These are phyloP conservation scores for Eledona agricola DNA, from an alignment of 2,888 invertebrate species.

Conservation along the genomic window DNA sequence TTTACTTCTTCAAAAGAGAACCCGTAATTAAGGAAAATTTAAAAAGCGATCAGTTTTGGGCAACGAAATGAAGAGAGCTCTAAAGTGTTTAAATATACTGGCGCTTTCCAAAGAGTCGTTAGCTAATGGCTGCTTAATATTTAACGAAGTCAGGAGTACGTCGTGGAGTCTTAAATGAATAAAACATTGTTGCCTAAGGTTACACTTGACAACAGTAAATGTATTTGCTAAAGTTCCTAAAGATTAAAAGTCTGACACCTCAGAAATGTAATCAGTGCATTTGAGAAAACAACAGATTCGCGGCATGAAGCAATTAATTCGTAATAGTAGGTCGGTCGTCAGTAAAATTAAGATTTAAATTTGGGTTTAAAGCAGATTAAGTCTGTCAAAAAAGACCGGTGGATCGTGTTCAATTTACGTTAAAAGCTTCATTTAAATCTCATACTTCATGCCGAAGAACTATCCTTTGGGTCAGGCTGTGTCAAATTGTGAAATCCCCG, in stretches of 20 bases:
- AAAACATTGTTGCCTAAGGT: constrained; percentile 39
- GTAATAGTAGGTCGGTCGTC: constrained; percentile 23
- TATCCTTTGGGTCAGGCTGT: constrained; percentile 26
- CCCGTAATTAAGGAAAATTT: no score
- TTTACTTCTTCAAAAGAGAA: constrained; percentile 7
- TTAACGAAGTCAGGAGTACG: constrained; percentile 39
- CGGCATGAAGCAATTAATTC: constrained; percentile 24
- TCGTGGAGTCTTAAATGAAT: constrained; percentile 39
- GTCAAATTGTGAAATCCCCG: constrained; percentile 31
- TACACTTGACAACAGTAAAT: constrained; percentile 37
- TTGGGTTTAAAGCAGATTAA: constrained; percentile 23
- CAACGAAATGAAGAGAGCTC: no score
- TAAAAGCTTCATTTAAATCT: constrained; percentile 33
- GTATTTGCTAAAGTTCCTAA: constrained; percentile 34
- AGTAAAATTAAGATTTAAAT: constrained; percentile 26
- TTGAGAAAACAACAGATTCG: constrained; percentile 19
- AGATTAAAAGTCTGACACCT: constrained; percentile 34
- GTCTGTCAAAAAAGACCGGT: constrained; percentile 22
- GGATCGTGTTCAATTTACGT: constrained; percentile 19
- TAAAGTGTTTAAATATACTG: constrained; percentile 37
- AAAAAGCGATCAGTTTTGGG: no score
- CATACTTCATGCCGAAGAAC: constrained; percentile 31
- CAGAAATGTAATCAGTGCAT: constrained; percentile 29
- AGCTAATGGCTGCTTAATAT: constrained; percentile 42
- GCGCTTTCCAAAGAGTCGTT: constrained; percentile 34